Evolutionary conservation across 2,797 vertebrate species (phyloP).

Genomic region (Sphaeramia orbicularis): DNA sequence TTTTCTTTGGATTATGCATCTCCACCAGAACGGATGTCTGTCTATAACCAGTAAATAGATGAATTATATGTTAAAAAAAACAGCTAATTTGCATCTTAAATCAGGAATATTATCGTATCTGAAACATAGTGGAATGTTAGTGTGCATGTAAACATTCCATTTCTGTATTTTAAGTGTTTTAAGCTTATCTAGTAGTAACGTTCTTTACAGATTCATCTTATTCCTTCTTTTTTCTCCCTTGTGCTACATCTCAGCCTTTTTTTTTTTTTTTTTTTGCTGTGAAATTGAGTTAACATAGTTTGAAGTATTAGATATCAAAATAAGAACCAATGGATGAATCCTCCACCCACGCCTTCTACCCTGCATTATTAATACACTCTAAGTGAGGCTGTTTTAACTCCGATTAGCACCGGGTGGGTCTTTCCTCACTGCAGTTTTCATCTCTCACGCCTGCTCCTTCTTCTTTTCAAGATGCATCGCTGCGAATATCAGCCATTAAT

Average conservation of each 20-base stretch:
- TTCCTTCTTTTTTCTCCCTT: not conserved
- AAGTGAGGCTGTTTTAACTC: conserved; percentile 66
- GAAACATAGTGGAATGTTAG: too few species aligned
- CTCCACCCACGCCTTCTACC: conserved; percentile 28
- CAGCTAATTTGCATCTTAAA: too few species aligned
- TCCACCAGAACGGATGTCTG: too few species aligned
- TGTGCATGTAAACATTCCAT: too few species aligned
- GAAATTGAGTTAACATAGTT: conserved; percentile 15
- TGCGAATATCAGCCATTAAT: conserved; percentile 54
- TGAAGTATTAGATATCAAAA: conserved; percentile 47
- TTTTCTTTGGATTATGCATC: too few species aligned
- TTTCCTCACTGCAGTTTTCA: conserved; percentile 20
- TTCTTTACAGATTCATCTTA: too few species aligned
- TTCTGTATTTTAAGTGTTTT: too few species aligned
- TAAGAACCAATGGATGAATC: conserved; percentile 35
- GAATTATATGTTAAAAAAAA: too few species aligned
- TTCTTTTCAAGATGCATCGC: conserved; percentile 10
- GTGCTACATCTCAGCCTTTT: not conserved
- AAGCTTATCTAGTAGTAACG: too few species aligned
- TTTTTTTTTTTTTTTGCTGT: not conserved
- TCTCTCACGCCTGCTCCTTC: conserved; percentile 15
- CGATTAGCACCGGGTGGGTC: conserved; percentile 54
- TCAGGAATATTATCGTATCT: too few species aligned
- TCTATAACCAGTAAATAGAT: too few species aligned
- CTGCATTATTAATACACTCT: conserved; percentile 74